These are phyloP conservation scores for Melipona bicolor DNA, from an alignment of 2,888 invertebrate species.

Conservation along the genomic window DNA sequence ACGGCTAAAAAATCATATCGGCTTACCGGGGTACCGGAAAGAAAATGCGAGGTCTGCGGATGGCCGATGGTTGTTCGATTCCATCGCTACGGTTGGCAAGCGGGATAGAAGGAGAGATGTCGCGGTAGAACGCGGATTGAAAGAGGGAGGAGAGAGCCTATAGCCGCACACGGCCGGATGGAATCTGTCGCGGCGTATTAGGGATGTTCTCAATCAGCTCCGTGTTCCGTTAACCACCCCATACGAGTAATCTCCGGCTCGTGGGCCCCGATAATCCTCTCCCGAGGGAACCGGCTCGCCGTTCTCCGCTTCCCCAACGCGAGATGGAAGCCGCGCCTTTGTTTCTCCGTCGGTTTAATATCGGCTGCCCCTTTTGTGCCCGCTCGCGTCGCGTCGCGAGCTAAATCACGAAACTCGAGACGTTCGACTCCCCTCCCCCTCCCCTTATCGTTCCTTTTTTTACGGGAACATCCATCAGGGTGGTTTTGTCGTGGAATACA, in stretches of 20 bases:
- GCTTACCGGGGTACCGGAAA: slow-evolving; percentile 48
- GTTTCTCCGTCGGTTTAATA: slow-evolving; percentile 79
- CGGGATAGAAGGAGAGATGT: slow-evolving; percentile 43
- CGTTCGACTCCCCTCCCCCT: slow-evolving; percentile 31
- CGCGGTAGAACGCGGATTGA: slow-evolving; percentile 67
- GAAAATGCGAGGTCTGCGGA: slow-evolving; percentile 49
- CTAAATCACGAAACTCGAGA: slow-evolving; percentile 72
- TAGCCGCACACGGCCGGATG: slow-evolving; percentile 84
- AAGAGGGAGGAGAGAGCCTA: slow-evolving; percentile 72
- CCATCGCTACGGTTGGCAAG: neutral
- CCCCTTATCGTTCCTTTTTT: neutral
- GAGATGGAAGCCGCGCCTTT: slow-evolving; percentile 65
- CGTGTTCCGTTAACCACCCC: slow-evolving; percentile 79
- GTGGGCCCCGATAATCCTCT: slow-evolving; percentile 81
- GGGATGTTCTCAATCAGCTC: slow-evolving; percentile 86
- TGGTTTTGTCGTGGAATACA: neutral
- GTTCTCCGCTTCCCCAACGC: slow-evolving; percentile 56
- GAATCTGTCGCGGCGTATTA: slow-evolving; percentile 86
- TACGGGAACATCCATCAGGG: neutral
- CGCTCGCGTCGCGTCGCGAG: slow-evolving; percentile 66
- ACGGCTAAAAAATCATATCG: slow-evolving; percentile 49
- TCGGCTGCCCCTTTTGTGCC: slow-evolving; percentile 69
- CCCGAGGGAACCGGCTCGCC: slow-evolving; percentile 73
- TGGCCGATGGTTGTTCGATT: slow-evolving; percentile 45
- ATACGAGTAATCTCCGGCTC: slow-evolving; percentile 81